Evolutionary conservation across 2,797 vertebrate species (phyloP).

Genomic region (Sternarchorhynchus goeldii): DNA sequence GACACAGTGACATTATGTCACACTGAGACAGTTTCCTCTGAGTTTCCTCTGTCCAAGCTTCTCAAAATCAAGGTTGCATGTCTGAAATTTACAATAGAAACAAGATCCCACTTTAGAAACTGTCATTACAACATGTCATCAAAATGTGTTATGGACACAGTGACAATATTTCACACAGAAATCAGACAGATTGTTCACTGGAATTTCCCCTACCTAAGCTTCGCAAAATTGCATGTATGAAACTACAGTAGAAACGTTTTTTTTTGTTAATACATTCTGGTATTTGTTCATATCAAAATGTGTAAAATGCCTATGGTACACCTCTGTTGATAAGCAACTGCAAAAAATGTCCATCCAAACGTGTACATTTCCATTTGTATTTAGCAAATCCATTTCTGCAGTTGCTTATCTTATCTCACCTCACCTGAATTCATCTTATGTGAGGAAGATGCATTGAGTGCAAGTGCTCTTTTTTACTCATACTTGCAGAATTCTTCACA

Average conservation of each 20-base stretch:
- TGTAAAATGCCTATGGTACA: too few relatives aligned
- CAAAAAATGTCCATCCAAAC: background rate
- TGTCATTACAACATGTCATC: background rate
- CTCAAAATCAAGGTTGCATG: conserved; percentile 8
- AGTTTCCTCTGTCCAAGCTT: background rate
- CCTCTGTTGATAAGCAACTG: background rate
- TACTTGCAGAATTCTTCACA: too few relatives aligned
- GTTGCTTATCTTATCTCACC: background rate
- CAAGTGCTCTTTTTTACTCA: too few relatives aligned
- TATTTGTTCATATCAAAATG: too few relatives aligned
- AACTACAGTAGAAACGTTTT: background rate
- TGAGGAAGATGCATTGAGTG: too few relatives aligned
- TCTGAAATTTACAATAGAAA: background rate
- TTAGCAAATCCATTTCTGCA: background rate
- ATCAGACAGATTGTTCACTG: background rate
- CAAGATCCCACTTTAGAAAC: background rate
- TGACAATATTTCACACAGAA: background rate
- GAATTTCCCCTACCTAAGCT: background rate
- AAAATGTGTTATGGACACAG: conserved; percentile 8
- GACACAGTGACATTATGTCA: background rate
- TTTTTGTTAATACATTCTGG: too few relatives aligned
- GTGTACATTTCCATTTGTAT: background rate
- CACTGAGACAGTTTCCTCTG: background rate
- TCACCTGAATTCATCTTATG: too few relatives aligned
- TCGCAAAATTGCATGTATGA: background rate